Evolutionary conservation across 2,113 vertebrate species (phyloP).

Genomic region (Nanorana parkeri): DNA sequence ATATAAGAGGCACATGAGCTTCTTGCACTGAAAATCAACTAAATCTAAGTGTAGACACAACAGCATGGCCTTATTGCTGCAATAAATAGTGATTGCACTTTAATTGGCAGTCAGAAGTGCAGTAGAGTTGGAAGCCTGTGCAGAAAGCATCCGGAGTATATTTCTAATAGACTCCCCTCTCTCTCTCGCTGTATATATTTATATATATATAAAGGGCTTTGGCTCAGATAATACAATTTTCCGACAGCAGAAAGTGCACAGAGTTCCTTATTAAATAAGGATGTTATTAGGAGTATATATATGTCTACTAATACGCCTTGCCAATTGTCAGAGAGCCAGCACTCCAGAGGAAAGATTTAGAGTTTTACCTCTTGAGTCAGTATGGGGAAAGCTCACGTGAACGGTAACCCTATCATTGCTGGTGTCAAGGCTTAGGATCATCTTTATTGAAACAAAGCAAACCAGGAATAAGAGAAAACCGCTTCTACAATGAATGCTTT

Average conservation of each 20-base stretch:
- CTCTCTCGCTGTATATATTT: neutral
- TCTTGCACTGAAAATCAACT: neutral
- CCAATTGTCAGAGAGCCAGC: constrained; percentile 23
- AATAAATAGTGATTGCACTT: constrained; percentile 8
- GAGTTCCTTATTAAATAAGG: constrained; percentile 47
- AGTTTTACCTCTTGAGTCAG: neutral
- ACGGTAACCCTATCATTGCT: constrained; percentile 4
- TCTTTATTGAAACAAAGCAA: neutral
- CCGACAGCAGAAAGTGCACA: constrained; percentile 10
- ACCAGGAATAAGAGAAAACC: neutral
- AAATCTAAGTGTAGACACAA: neutral
- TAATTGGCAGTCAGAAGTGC: constrained; percentile 5
- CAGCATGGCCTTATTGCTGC: neutral
- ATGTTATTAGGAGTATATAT: constrained; percentile 43
- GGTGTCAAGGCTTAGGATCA: neutral
- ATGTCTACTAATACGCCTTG: neutral
- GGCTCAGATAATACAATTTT: constrained; percentile 3
- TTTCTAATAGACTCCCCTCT: neutral
- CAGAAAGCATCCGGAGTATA: neutral
- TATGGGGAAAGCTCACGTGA: neutral
- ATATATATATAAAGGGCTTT: neutral
- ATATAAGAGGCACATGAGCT: neutral
- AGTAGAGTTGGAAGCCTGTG: neutral
- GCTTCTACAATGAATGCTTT: neutral
- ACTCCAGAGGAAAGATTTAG: neutral